Evolutionary conservation across 2,888 invertebrate genomes (phyloP).

Genomic region (Lamellibrachia satsuma): DNA sequence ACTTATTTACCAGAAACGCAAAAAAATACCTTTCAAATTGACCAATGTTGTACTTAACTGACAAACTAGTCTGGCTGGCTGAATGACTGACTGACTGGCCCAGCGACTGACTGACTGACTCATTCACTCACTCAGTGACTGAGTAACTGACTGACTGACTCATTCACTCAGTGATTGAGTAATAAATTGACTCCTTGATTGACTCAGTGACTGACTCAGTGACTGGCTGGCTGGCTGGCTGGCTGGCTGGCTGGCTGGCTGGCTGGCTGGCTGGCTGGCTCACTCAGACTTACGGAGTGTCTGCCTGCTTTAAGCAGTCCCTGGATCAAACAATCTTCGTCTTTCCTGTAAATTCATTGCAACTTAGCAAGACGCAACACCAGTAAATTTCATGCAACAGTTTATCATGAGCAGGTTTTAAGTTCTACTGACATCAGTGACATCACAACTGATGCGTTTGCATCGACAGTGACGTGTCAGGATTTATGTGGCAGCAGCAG

Average conservation of each 20-base stretch:
- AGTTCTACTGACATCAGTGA: background rate
- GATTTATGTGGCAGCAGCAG: background rate
- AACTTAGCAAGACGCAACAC: background rate
- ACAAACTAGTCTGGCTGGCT: too few species aligned
- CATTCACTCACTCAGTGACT: too few species aligned
- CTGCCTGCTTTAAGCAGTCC: background rate
- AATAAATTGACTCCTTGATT: too few species aligned
- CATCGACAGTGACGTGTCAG: background rate
- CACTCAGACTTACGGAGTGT: too few species aligned
- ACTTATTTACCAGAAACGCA: background rate
- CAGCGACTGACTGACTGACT: too few species aligned
- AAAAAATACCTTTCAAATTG: background rate
- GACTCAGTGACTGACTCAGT: background rate
- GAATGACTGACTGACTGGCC: too few species aligned
- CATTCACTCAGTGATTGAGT: background rate
- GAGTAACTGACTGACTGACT: background rate
- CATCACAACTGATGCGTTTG: background rate
- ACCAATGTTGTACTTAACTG: too few species aligned
- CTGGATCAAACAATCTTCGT: background rate
- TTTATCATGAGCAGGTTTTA: background rate
- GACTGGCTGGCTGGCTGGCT: background rate
- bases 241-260: background rate
- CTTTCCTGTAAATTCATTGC: background rate
- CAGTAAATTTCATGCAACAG: background rate
- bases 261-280: background rate